A percentile compares a stretch with the other conserved stretches of the same genome.
phyloP scores from a whole-genome alignment of 2,113 vertebrate genomes.

The Dipodomys stephensi region DNA sequence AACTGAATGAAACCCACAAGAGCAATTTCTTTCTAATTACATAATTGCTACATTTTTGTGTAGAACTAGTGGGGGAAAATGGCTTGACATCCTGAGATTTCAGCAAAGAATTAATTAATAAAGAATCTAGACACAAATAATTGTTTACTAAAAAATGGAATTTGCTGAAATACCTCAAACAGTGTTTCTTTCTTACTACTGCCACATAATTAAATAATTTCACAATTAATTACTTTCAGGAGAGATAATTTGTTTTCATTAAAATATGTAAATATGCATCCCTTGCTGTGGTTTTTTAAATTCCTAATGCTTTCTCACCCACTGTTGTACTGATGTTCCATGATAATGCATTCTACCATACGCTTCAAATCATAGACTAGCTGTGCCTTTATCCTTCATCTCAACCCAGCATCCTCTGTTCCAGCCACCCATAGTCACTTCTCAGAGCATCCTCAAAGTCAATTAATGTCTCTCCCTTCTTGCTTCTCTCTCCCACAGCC shows the following conservation, averaged over 20 bases:
- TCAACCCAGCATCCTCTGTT: neutral
- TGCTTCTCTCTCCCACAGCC: neutral
- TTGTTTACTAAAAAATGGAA: constrained; percentile 78
- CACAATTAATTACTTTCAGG: constrained; percentile 83
- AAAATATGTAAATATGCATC: constrained; percentile 83
- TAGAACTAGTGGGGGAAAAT: constrained; percentile 38
- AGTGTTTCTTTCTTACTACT: constrained; percentile 66
- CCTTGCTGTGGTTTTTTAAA: constrained; percentile 50
- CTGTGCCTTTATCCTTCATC: neutral
- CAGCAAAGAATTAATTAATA: constrained; percentile 79
- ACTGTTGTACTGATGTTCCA: constrained; percentile 59
- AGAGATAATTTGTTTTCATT: constrained; percentile 84
- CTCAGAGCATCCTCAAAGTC: neutral
- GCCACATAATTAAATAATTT: constrained; percentile 83
- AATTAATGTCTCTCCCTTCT: neutral
- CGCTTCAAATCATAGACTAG: neutral
- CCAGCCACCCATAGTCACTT: neutral
- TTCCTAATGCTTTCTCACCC: constrained; percentile 40
- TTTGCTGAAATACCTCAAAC: constrained; percentile 72
- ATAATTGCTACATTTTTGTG: constrained; percentile 76
- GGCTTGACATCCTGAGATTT: constrained; percentile 73
- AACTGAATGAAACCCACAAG: constrained; percentile 68
- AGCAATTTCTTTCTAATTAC: constrained; percentile 72
- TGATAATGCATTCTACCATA: constrained; percentile 29
- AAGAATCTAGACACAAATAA: constrained; percentile 76